Evolutionary conservation across 30 jellyfish, hydroid and myxozoan genomes (phyloP).

Genomic region (Catostylus mosaicus): DNA sequence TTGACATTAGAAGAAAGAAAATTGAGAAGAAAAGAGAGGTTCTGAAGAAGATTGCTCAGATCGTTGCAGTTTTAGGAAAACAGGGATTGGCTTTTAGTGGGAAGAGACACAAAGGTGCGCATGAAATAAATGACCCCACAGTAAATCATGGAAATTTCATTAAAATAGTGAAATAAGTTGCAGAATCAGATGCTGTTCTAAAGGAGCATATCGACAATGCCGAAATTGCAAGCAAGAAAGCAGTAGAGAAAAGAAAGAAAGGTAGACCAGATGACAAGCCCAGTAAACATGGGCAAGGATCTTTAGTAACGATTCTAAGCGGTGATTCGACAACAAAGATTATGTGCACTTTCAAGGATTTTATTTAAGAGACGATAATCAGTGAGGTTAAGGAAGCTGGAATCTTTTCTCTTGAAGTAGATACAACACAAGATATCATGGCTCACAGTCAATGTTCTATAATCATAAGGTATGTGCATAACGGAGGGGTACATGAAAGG

Average conservation of each 20-base stretch:
- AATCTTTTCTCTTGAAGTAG: not conserved
- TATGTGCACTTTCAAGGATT: not conserved
- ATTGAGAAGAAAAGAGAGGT: not conserved
- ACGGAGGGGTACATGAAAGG: slow-evolving; percentile 41
- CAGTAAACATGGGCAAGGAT: slow-evolving; percentile 17
- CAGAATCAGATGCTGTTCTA: not conserved
- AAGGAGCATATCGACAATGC: too few relatives aligned
- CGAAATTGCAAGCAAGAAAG: not conserved
- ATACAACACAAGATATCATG: slow-evolving; percentile 40
- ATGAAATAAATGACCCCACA: slow-evolving; percentile 2
- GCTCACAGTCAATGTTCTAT: slow-evolving; percentile 32
- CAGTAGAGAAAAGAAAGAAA: slow-evolving; percentile 17
- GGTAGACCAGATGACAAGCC: slow-evolving; percentile 22
- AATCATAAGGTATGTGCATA: slow-evolving; percentile 17
- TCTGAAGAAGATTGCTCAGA: not conserved
- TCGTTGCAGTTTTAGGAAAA: not conserved
- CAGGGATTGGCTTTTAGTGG: not conserved
- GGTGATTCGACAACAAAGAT: not conserved
- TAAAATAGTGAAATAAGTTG: not conserved
- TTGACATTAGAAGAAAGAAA: slow-evolving; percentile 15
- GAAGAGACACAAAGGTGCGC: not conserved
- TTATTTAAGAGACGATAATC: slow-evolving; percentile 14
- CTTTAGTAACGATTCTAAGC: slow-evolving; percentile 24
- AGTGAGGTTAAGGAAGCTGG: slow-evolving; percentile 13
- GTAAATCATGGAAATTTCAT: not conserved